phyloP scores from a whole-genome alignment of 2,113 vertebrate species.

The Cyprinodon brontotheroides region DNA sequence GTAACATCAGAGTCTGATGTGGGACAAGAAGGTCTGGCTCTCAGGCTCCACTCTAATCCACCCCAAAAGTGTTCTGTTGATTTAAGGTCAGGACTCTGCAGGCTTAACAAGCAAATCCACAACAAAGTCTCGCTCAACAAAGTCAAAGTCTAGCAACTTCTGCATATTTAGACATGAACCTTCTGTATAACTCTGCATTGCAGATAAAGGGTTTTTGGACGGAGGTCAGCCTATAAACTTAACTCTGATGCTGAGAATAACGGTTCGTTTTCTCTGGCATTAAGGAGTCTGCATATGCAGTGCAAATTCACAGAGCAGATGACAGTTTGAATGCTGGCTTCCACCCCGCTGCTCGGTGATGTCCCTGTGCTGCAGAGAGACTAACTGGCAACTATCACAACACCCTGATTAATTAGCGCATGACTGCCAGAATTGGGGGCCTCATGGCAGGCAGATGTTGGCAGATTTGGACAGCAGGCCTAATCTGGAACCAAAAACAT shows the following conservation, averaged over 20 bases:
- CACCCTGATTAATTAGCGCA: slow-evolving; percentile 60
- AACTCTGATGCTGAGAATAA: not conserved
- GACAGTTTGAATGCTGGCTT: slow-evolving; percentile 33
- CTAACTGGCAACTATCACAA: slow-evolving; percentile 39
- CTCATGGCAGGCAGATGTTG: slow-evolving; percentile 70
- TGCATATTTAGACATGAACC: not conserved
- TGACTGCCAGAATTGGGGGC: slow-evolving; percentile 52
- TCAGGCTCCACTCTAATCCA: too few species aligned
- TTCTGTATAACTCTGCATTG: too few species aligned
- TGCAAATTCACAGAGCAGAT: slow-evolving; percentile 16
- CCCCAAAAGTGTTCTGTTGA: too few species aligned
- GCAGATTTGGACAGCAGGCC: slow-evolving; percentile 28
- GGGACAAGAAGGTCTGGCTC: too few species aligned
- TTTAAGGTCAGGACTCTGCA: too few species aligned
- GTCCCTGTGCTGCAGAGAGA: slow-evolving; percentile 42
- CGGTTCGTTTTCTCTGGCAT: slow-evolving; percentile 3
- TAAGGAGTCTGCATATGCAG: not conserved
- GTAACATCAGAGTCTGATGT: too few species aligned
- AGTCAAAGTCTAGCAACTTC: not conserved
- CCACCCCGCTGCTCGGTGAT: slow-evolving; percentile 29
- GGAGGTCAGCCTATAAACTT: not conserved
- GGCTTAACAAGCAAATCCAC: too few species aligned
- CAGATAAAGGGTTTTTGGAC: not conserved
- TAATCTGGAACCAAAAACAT: slow-evolving; percentile 59
- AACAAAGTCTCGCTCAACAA: too few species aligned